phyloP scores from a whole-genome alignment of 1,140 invertebrate genomes.

The Drosophila albomicans region DNA sequence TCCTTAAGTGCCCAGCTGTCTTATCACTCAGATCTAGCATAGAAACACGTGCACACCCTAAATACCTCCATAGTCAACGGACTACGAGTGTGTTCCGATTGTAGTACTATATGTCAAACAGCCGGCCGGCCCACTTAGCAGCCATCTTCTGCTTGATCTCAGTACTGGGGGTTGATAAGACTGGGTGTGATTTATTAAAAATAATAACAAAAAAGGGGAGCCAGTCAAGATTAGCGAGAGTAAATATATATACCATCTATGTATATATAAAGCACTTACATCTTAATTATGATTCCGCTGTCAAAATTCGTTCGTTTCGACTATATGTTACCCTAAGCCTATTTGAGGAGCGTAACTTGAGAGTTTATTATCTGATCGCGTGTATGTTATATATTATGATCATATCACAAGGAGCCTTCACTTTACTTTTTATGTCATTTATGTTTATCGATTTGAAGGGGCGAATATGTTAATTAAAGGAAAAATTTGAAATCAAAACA shows the following conservation, averaged over 20 bases:
- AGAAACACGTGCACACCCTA: conserved; percentile 46
- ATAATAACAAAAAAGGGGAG: conserved; percentile 26
- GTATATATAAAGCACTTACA: neutral
- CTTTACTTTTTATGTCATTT: too few species aligned
- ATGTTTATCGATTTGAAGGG: too few species aligned
- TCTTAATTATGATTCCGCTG: too few species aligned
- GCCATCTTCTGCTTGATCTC: neutral
- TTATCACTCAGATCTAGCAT: conserved; percentile 19
- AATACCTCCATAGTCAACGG: neutral
- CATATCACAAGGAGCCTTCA: too few species aligned
- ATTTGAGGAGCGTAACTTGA: too few species aligned
- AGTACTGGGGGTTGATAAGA: conserved; percentile 46
- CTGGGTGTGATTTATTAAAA: conserved; percentile 47
- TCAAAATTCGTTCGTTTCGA: too few species aligned
- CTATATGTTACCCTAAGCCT: too few species aligned
- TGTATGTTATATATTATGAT: too few species aligned
- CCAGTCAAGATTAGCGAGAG: conserved; percentile 27
- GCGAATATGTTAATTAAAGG: too few species aligned
- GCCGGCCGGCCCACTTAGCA: conserved; percentile 19
- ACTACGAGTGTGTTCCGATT: conserved; percentile 2
- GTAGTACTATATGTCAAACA: conserved; percentile 14
- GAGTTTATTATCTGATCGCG: too few species aligned
- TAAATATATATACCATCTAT: neutral
- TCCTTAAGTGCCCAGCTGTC: neutral
- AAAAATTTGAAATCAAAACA: too few species aligned